Evolutionary conservation across 2,797 vertebrate genomes (phyloP).

Genomic region (Brotula barbata): DNA sequence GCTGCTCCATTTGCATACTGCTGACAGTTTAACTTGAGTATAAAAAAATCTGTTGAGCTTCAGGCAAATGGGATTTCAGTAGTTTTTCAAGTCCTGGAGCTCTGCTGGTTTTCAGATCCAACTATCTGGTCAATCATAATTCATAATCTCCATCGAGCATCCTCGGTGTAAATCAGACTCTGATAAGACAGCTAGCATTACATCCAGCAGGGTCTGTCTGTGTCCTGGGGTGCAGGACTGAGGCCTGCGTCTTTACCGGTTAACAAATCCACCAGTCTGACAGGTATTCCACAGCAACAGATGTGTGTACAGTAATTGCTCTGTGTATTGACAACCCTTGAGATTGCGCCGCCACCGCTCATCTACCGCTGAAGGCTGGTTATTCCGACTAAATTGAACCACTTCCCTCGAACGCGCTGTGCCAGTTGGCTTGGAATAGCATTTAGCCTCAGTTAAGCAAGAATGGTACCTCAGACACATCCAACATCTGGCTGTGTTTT

Average conservation of each 20-base stretch:
- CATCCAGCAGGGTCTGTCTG: neutral
- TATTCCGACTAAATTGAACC: conserved; percentile 46
- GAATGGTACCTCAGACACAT: conserved; percentile 59
- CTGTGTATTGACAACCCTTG: conserved; percentile 39
- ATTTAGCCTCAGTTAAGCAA: conserved; percentile 45
- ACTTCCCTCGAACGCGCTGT: conserved; percentile 20
- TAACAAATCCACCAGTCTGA: conserved; percentile 38
- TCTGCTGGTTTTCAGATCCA: neutral
- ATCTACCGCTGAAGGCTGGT: conserved; percentile 45
- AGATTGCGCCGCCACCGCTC: conserved; percentile 39
- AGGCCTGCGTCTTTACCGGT: conserved; percentile 16
- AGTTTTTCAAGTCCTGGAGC: neutral
- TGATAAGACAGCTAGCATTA: neutral
- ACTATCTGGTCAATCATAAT: too few relatives aligned
- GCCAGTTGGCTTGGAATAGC: conserved; percentile 47
- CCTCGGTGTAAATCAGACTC: neutral
- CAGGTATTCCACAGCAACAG: conserved; percentile 54
- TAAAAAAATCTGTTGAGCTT: too few relatives aligned
- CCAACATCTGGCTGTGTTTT: conserved; percentile 71
- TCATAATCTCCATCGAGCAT: too few relatives aligned
- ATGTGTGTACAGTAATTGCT: conserved; percentile 57
- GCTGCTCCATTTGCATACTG: neutral
- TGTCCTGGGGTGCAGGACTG: conserved; percentile 16
- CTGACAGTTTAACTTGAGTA: too few relatives aligned
- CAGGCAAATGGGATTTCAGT: too few relatives aligned